Evolutionary conservation across 2,113 vertebrate genomes (phyloP).

Genomic region (Nycticryphes semicollaris): DNA sequence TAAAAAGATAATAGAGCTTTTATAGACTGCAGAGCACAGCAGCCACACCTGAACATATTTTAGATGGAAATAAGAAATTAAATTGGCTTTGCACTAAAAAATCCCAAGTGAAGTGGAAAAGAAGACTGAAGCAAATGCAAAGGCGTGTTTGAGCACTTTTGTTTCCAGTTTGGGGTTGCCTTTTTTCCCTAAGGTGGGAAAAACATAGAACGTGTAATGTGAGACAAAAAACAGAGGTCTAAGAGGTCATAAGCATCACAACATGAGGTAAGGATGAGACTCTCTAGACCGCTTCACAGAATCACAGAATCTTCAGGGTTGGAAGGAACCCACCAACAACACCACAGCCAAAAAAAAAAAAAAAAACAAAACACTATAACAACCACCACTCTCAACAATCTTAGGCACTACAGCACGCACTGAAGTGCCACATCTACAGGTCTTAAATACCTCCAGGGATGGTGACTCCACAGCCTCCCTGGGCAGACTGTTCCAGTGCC

Average conservation of each 20-base stretch:
- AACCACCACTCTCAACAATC: too few species aligned
- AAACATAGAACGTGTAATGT: background rate
- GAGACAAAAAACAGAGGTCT: background rate
- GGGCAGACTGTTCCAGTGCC: too few species aligned
- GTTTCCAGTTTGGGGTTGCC: background rate
- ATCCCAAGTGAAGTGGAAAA: background rate
- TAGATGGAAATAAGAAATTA: constrained; percentile 15
- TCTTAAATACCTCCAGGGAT: too few species aligned
- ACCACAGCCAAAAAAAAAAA: too few species aligned
- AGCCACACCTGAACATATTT: background rate
- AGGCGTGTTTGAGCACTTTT: background rate
- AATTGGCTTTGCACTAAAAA: background rate
- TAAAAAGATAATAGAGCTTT: background rate
- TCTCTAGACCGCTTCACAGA: background rate
- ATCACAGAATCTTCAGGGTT: too few species aligned
- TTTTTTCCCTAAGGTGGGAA: background rate
- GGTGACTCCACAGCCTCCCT: too few species aligned
- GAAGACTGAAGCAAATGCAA: background rate
- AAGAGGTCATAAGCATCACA: background rate
- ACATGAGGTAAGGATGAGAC: background rate
- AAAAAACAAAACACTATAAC: too few species aligned
- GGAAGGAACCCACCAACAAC: too few species aligned
- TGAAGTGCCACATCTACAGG: too few species aligned
- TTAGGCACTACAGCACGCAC: too few species aligned
- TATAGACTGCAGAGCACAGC: background rate